Evolutionary conservation across 64 coral and sea anemone species (phyloP), one percentile per base, ranked within the genome.

Genomic region (Anthopleura sola): DNA sequence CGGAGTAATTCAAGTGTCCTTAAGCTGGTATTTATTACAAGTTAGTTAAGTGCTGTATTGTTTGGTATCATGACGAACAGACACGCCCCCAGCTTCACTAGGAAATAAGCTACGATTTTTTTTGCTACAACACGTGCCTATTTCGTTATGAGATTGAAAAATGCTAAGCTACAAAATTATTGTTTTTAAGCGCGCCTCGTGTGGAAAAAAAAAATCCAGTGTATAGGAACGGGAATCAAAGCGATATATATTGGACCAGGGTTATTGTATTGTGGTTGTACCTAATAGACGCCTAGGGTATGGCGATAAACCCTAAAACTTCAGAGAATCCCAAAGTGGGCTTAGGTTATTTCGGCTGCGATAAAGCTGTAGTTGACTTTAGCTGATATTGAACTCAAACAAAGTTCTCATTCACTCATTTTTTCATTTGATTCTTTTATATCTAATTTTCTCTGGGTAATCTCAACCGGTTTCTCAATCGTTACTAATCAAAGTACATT

Each of bases 1-100:
- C 76, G 76, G 76, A 23, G 37, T 79, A 48, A 48, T 24, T 34
- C 29, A 36, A 39, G 31, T 19, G 37, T 6, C 33, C 24, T 44
- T 79, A 79, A 21, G 19, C 76, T 47, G 18, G 76, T 79, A 79
- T 79, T 79, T 79, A 79, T 79, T 79, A 40, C 44, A 79, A 40
- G 44, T 48, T 79, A 79, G 76, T 79, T 79, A 79, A 79, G 76
- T 79, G 44, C 10, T 17, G 5, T 76, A 36, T 53, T 53, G 50
- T 53, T 53, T 14, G 21, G 3, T 40, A 38, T 19, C 39, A 23
- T 23, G 17, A 18, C 37, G 36, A 48, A 79, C 15, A 20, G 36
- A 79, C 3, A 79, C 37, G 39, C 37, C 36, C 9, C 0, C 2
- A 21, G 24, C 5, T 40, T 79, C 40, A 44, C 40, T 8, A 44